Base-by-base conservation (phyloP, 2,797 vertebrate species). In the Pachyuromys duprasi region DNA sequence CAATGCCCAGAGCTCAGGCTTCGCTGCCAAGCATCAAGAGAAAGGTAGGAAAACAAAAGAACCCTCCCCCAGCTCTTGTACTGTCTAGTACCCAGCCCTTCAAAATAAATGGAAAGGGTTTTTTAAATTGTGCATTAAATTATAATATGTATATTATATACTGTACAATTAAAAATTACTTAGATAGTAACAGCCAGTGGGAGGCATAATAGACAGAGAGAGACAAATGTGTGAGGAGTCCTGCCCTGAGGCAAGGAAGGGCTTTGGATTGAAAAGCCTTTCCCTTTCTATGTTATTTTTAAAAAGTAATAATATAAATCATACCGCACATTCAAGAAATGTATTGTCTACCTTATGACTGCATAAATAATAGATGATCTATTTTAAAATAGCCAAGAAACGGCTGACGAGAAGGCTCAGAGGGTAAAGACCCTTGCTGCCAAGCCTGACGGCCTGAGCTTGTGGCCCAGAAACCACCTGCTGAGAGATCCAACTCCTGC, bases 281-380 rank as follows among this genome's bases (percentile, higher is more conserved):
- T 70, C 60, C 88, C 60, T 89, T 79, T 28, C 20, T 88, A 62
- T 86, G 53, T 45, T 84, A 75, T 7, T 57, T 86, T 79, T 76
- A 33, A 53, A 83, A n/a, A 28, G 39, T 18, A 67, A 89, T 65
- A 31, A 86, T 15, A 91, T 55, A 93, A 83, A 96, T 55, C 62
- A n/a, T 1, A 94, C 39, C 2, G 55, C 18, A 33, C 11, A 79
- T 26, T 81, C 45, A 39, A 69, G 75, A 86, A 12, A 75, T 67
- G 67, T 53, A 74, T 0, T 22, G 1, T 8, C 39, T 28, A 28
- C 42, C 42, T 33, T 15, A 65, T 45, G 55, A 53, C 39, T 87
- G 49, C 14, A 86, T 57, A 49, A 80, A 76, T 57, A 55, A 79
- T n/a, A 65, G 20, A 62, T 53, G 3, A 6, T 39, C 53, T 49